phyloP scores from a whole-genome alignment of 2,888 invertebrate species.

The Lithophane socia region DNA sequence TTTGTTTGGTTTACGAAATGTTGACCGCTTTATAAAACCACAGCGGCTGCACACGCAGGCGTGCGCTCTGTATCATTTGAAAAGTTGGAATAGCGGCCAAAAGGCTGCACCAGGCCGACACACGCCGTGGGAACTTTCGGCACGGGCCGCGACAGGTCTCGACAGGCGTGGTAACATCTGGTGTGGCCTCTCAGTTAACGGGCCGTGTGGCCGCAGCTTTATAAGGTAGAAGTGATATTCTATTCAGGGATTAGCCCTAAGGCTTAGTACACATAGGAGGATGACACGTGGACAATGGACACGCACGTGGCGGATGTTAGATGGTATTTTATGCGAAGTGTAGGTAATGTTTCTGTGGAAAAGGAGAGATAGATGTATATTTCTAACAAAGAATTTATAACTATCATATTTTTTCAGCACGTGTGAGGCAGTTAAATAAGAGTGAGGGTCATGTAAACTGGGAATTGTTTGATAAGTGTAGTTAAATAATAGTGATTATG shows the following conservation, averaged over 20 bases:
- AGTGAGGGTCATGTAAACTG: neutral
- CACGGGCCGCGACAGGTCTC: no score
- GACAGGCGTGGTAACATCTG: no score
- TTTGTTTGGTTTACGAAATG: no score
- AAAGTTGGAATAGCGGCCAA: no score
- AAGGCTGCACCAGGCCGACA: no score
- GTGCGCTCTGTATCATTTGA: no score
- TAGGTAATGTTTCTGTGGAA: neutral
- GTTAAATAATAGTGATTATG: no score
- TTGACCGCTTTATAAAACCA: no score
- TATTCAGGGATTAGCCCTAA: slow-evolving; percentile 43
- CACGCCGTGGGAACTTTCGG: no score
- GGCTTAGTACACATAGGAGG: slow-evolving; percentile 15
- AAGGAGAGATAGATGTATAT: neutral
- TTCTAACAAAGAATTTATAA: slow-evolving; percentile 1
- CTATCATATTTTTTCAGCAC: neutral
- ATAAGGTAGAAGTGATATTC: slow-evolving; percentile 36
- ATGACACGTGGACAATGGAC: slow-evolving; percentile 19
- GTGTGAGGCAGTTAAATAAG: neutral
- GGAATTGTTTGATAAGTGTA: neutral
- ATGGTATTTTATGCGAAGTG: neutral
- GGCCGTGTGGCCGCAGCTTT: neutral
- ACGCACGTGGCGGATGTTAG: neutral
- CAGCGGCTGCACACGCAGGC: no score
- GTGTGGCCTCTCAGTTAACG: no score